Conservation (phyloP, 2,797 vertebrate genomes). For the Spinibarbus caldwelli region DNA sequence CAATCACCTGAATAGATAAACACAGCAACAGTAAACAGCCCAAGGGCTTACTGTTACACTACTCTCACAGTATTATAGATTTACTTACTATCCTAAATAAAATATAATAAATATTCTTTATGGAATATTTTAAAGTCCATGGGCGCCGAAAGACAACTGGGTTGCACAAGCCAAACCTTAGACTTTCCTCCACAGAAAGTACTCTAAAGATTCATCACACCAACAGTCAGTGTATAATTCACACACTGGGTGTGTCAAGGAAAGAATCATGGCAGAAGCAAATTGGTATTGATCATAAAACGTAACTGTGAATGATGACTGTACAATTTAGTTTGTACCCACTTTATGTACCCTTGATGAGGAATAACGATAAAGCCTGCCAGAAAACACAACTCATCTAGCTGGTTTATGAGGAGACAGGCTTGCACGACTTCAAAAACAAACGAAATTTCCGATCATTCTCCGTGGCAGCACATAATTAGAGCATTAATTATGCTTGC, state of each 20-base stretch:
- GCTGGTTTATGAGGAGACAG: constrained; percentile 4
- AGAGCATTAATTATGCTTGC: constrained; percentile 8
- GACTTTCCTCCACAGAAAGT: not conserved
- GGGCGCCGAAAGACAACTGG: no score
- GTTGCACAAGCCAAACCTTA: not conserved
- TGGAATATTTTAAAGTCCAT: not conserved
- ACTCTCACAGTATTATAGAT: not conserved
- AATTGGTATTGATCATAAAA: constrained; percentile 33
- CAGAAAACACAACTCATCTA: constrained; percentile 17
- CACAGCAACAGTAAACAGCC: not conserved
- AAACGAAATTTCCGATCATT: not conserved
- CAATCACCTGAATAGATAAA: not conserved
- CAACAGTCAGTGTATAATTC: not conserved
- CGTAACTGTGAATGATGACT: constrained; percentile 19
- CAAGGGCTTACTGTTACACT: not conserved
- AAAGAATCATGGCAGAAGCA: constrained; percentile 15
- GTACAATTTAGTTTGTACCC: constrained; percentile 2
- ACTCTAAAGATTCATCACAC: not conserved
- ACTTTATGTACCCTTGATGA: constrained; percentile 12
- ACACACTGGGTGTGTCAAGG: not conserved
- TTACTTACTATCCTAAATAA: not conserved
- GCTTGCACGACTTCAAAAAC: not conserved
- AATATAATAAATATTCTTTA: not conserved
- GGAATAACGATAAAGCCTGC: not conserved
- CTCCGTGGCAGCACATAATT: constrained; percentile 1